Percentiles rank a stretch among this genome's conserved stretches.
phyloP scores from a whole-genome alignment of 37 sponge, comb jelly and placozoan genomes.

The Crambe crambe region DNA sequence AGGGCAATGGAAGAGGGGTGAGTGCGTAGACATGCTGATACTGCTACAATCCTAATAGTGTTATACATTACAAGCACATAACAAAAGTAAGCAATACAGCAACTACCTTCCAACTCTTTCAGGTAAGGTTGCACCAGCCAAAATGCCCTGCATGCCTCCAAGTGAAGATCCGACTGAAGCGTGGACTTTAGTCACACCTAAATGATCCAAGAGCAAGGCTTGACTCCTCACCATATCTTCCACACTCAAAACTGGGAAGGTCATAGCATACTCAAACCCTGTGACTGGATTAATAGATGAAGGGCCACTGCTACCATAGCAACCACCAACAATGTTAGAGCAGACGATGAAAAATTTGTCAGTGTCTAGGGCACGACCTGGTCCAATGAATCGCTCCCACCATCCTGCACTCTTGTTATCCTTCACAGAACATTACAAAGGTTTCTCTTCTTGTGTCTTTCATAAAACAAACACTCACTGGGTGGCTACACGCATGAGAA shows the following conservation, averaged over 20 bases:
- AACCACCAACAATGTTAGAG: slow-evolving; percentile 70
- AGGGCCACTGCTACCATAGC: slow-evolving; percentile 74
- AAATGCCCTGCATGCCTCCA: slow-evolving; percentile 76
- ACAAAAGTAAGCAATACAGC: not conserved
- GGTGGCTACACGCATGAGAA: slow-evolving; percentile 73
- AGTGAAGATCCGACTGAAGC: slow-evolving; percentile 72
- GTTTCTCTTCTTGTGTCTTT: too few relatives aligned
- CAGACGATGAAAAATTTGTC: slow-evolving; percentile 78
- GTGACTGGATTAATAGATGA: slow-evolving; percentile 41
- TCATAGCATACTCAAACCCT: slow-evolving; percentile 62
- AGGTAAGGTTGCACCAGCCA: slow-evolving; percentile 67
- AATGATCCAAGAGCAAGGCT: slow-evolving; percentile 68
- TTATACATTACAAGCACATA: not conserved
- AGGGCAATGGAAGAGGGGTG: slow-evolving; percentile 80
- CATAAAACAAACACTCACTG: slow-evolving; percentile 34
- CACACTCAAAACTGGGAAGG: slow-evolving; percentile 74
- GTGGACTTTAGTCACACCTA: slow-evolving; percentile 66
- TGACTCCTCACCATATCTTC: slow-evolving; percentile 69
- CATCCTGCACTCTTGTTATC: slow-evolving; percentile 69
- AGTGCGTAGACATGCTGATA: slow-evolving; percentile 60
- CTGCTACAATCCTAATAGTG: slow-evolving; percentile 48
- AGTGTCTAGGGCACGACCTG: slow-evolving; percentile 72
- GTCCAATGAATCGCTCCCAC: slow-evolving; percentile 90
- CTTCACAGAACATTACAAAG: too few relatives aligned
- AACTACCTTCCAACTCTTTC: slow-evolving; percentile 67